Conservation (phyloP, 2,113 vertebrate genomes). For the Paratilapia polleni region DNA sequence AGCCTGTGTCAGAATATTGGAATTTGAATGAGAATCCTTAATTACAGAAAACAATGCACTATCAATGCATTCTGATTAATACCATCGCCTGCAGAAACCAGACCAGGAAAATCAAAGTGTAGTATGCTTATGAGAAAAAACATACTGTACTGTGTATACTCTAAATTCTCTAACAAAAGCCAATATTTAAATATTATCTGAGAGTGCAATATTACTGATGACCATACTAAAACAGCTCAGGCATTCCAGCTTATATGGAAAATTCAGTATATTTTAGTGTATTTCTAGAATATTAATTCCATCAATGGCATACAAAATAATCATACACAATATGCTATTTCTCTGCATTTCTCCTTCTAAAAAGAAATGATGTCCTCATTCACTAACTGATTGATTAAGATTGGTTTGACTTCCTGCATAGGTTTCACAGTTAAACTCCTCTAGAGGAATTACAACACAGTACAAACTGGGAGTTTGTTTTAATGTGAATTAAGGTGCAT, state of each 20-base stretch:
- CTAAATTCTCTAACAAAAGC: not conserved
- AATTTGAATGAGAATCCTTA: slow-evolving; percentile 73
- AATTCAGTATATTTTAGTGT: not conserved
- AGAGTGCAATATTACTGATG: not conserved
- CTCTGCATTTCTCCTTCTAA: not conserved
- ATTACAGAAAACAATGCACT: slow-evolving; percentile 65
- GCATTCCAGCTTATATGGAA: not conserved
- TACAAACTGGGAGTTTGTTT: no score
- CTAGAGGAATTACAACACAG: no score
- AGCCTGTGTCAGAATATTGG: slow-evolving; percentile 61
- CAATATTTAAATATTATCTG: not conserved
- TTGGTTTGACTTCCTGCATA: not conserved
- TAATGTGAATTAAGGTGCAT: no score
- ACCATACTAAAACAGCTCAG: not conserved
- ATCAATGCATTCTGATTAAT: slow-evolving; percentile 65
- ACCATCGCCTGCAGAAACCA: slow-evolving; percentile 24
- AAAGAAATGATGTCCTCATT: not conserved
- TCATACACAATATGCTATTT: not conserved
- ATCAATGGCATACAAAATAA: not conserved
- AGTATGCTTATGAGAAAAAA: slow-evolving; percentile 12
- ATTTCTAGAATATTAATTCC: slow-evolving; percentile 14
- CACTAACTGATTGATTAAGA: not conserved
- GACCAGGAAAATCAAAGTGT: not conserved
- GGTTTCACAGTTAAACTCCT: not conserved
- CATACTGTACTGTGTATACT: not conserved